Percentiles rank a stretch among this genome's conserved stretches.
phyloP scores from a whole-genome alignment of 2,113 vertebrate species.

The Rhinogobius similis region DNA sequence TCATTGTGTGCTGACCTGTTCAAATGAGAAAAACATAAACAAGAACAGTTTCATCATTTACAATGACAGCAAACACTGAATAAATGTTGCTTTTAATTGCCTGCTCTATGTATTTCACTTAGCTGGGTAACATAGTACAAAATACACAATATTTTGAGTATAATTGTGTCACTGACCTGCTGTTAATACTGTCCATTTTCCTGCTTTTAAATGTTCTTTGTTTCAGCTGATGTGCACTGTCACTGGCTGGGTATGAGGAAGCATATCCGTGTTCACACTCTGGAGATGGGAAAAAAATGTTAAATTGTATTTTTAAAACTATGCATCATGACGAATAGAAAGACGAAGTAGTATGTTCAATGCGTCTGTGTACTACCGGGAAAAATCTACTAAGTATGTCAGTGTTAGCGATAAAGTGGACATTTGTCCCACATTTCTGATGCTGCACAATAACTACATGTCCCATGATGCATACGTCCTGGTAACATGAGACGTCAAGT shows the following conservation, averaged over 20 bases:
- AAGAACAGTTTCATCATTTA: slow-evolving; percentile 9
- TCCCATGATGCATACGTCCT: slow-evolving; percentile 70
- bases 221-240: slow-evolving; percentile 82
- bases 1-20: slow-evolving; percentile 94
- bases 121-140: neutral
- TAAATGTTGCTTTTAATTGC: neutral
- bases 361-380: too few species aligned
- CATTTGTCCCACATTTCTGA: neutral
- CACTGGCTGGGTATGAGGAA: slow-evolving; percentile 84
- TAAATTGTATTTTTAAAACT: too few species aligned
- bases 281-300: slow-evolving; percentile 58
- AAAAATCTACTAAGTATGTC: neutral
- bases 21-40: slow-evolving; percentile 30
- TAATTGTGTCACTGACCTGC: slow-evolving; percentile 41
- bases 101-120: neutral
- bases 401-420: neutral
- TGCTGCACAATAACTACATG: slow-evolving; percentile 48
- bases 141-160: neutral
- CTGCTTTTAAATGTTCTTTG: slow-evolving; percentile 85
- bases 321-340: too few species aligned
- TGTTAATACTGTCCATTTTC: slow-evolving; percentile 81
- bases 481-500: slow-evolving; percentile 82
- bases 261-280: slow-evolving; percentile 95
- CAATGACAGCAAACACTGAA: neutral
- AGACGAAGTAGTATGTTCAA: too few species aligned